phyloP scores from a whole-genome alignment of 2,113 vertebrate genomes.

The Protomyctophum bolini region DNA sequence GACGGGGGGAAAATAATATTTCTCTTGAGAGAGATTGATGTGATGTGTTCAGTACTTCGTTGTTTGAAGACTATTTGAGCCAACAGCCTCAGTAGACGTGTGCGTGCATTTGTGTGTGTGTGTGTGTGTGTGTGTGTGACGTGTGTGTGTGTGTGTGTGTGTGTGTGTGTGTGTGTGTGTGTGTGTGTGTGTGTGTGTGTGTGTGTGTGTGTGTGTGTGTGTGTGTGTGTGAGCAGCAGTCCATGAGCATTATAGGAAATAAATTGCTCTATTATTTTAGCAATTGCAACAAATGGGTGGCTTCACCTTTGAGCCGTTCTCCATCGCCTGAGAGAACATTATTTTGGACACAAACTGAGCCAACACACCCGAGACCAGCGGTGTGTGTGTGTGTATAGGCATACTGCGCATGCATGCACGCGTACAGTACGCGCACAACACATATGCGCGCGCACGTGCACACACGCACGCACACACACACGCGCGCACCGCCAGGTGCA shows the following conservation, averaged over 20 bases:
- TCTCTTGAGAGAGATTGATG: conserved; percentile 79
- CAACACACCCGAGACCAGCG: conserved; percentile 16
- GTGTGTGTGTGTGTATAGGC: too few species aligned
- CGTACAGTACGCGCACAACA: too few species aligned
- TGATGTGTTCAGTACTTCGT: conserved; percentile 73
- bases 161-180: conserved; percentile 9
- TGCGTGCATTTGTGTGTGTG: not conserved
- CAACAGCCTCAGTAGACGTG: conserved; percentile 69
- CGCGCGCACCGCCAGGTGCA: too few species aligned
- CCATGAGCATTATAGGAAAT: conserved; percentile 70
- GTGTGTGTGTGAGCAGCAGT: conserved; percentile 30
- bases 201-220: conserved; percentile 22
- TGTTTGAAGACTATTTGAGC: conserved; percentile 73
- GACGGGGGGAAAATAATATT: conserved; percentile 69
- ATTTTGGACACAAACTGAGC: conserved; percentile 60
- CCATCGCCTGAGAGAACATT: conserved; percentile 61
- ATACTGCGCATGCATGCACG: too few species aligned
- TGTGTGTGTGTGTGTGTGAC: not conserved
- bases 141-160: not conserved
- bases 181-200: conserved; percentile 10
- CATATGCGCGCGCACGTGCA: too few species aligned
- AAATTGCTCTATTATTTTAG: conserved; percentile 79
- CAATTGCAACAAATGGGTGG: conserved; percentile 77
- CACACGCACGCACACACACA: too few species aligned
- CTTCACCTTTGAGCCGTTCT: conserved; percentile 69